A percentile compares a stretch with the other conserved stretches of the same genome.
Evolutionary conservation across 2,113 vertebrate species (phyloP).

Genomic region (Forbesichthys papilliferus): DNA sequence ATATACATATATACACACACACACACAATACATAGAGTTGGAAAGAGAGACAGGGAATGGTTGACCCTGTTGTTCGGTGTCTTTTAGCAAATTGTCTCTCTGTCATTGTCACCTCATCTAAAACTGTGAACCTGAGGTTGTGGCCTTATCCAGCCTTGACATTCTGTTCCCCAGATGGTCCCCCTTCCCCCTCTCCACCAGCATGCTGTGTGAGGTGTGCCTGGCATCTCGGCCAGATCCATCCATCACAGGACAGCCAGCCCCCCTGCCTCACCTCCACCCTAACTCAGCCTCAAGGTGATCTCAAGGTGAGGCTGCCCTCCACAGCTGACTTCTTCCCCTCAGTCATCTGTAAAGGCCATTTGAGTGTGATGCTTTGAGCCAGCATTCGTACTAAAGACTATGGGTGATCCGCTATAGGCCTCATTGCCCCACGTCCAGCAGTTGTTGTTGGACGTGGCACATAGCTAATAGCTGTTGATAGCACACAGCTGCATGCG

Average conservation of each 20-base stretch:
- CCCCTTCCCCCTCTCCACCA: neutral
- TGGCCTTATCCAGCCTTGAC: slow-evolving; percentile 61
- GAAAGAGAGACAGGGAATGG: neutral
- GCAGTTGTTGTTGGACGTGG: too few relatives aligned
- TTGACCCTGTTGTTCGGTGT: neutral
- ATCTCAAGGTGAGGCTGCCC: slow-evolving; percentile 49
- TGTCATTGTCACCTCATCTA: slow-evolving; percentile 46
- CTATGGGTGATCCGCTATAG: slow-evolving; percentile 37
- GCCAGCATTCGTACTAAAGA: slow-evolving; percentile 53
- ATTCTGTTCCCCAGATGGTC: slow-evolving; percentile 66
- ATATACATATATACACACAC: neutral
- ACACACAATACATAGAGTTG: neutral
- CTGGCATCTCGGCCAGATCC: slow-evolving; percentile 57
- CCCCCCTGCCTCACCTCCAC: slow-evolving; percentile 10
- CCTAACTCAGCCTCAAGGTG: neutral
- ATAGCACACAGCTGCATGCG: slow-evolving; percentile 37
- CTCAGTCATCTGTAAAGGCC: slow-evolving; percentile 48
- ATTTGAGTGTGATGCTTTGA: slow-evolving; percentile 48
- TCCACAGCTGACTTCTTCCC: slow-evolving; percentile 7
- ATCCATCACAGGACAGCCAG: slow-evolving; percentile 58
- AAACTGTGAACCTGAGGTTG: slow-evolving; percentile 63
- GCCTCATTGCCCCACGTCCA: neutral
- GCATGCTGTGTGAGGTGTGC: slow-evolving; percentile 57
- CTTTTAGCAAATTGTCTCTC: neutral
- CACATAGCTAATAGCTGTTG: too few relatives aligned